A percentile compares a stretch with the other conserved stretches of the same genome.
phyloP scores from a whole-genome alignment of 2,113 vertebrate genomes.

The Centropus unirufus region DNA sequence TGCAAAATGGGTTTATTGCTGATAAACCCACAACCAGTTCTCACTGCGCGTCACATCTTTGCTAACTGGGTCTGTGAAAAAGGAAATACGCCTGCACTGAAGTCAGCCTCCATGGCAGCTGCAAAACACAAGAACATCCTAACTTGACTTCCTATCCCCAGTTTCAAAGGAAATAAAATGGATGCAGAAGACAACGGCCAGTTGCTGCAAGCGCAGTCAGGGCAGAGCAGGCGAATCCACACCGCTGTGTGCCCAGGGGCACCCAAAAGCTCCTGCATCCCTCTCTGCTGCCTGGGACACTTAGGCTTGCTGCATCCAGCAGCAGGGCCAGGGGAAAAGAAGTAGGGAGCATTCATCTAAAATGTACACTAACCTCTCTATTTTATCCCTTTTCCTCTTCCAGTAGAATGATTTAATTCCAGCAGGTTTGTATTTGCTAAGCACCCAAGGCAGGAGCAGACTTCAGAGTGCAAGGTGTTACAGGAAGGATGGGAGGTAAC shows the following conservation, averaged over 20 bases:
- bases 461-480: background rate
- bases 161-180: background rate
- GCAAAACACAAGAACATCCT: background rate
- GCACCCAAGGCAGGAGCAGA: background rate
- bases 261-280: background rate
- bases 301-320: background rate
- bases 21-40: background rate
- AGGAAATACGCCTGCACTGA: background rate
- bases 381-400: background rate
- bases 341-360: background rate
- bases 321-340: background rate
- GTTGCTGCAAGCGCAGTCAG: accelerated
- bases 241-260: accelerated
- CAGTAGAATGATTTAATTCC: background rate
- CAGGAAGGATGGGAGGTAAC: accelerated
- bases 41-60: background rate
- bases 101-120: background rate
- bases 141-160: background rate
- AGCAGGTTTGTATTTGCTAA: accelerated
- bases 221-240: accelerated
- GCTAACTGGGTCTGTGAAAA: accelerated
- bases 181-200: background rate
- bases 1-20: background rate
- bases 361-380: background rate
- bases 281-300: background rate